Evolutionary conservation across 2,888 invertebrate species (phyloP).

Genomic region (Congeria kusceri): DNA sequence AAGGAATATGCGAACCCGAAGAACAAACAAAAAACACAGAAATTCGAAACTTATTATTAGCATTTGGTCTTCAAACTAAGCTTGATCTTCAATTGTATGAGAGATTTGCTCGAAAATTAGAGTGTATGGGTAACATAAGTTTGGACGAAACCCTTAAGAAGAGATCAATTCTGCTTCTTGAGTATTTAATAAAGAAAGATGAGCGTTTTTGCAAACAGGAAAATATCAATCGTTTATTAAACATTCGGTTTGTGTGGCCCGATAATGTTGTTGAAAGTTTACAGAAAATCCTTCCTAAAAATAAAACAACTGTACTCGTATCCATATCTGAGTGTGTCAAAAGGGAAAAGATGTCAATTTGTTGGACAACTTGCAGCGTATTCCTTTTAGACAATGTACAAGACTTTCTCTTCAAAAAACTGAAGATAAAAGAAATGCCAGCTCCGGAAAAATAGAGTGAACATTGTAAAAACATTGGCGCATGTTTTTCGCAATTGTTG

Average conservation of each 20-base stretch:
- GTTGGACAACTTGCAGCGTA: not conserved
- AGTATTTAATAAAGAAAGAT: no score
- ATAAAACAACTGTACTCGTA: no score
- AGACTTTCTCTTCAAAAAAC: not conserved
- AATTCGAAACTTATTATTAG: not conserved
- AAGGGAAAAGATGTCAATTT: not conserved
- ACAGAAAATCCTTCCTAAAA: no score
- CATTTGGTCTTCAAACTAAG: constrained; percentile 40
- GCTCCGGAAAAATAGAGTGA: not conserved
- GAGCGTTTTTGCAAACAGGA: no score
- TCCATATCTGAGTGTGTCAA: no score
- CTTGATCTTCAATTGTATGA: constrained; percentile 50
- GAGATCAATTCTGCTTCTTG: no score
- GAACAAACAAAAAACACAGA: not conserved
- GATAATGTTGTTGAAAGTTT: no score
- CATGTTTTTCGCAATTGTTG: not conserved
- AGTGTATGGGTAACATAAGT: not conserved
- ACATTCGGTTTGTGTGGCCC: no score
- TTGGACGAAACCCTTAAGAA: no score
- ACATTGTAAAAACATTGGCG: not conserved
- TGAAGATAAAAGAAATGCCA: not conserved
- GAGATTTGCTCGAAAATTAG: constrained; percentile 49
- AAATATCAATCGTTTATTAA: no score
- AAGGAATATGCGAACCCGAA: constrained; percentile 61
- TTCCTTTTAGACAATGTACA: not conserved